These are phyloP conservation scores for Phylloscopus whistleri DNA, from an alignment of 2,113 vertebrate species.

Conservation along the genomic window DNA sequence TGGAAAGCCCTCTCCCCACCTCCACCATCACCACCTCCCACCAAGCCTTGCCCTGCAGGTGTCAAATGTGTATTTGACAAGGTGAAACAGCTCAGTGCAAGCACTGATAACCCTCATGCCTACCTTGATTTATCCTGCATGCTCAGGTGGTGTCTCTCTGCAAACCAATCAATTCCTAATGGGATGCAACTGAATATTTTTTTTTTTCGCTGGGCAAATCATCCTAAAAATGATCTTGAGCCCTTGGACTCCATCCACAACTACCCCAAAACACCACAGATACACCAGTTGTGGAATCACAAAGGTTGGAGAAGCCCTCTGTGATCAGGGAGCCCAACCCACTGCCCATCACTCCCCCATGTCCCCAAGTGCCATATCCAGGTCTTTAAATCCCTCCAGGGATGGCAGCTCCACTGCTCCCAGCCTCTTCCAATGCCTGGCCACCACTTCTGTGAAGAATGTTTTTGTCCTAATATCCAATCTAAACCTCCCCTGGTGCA, in stretches of 20 bases:
- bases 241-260: background rate
- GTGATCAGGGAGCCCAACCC: background rate
- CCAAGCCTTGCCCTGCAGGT: background rate
- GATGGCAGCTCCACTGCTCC: accelerated
- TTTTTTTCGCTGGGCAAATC: background rate
- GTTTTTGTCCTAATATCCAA: background rate
- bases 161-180: background rate
- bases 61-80: background rate
- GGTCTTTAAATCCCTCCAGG: background rate
- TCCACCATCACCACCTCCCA: slow-evolving; percentile 8
- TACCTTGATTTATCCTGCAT: background rate
- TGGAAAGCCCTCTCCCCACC: slow-evolving; percentile 6
- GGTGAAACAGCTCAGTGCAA: background rate
- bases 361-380: background rate
- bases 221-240: background rate
- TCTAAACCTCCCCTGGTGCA: background rate
- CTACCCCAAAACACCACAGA: background rate
- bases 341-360: too few relatives aligned
- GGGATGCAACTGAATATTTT: background rate
- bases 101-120: background rate
- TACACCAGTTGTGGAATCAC: accelerated
- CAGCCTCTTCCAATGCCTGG: background rate
- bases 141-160: background rate
- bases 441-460: background rate
- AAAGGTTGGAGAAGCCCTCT: background rate